Evolutionary conservation across 2,888 invertebrate genomes (phyloP).

Genomic region (Ochropleura plecta): DNA sequence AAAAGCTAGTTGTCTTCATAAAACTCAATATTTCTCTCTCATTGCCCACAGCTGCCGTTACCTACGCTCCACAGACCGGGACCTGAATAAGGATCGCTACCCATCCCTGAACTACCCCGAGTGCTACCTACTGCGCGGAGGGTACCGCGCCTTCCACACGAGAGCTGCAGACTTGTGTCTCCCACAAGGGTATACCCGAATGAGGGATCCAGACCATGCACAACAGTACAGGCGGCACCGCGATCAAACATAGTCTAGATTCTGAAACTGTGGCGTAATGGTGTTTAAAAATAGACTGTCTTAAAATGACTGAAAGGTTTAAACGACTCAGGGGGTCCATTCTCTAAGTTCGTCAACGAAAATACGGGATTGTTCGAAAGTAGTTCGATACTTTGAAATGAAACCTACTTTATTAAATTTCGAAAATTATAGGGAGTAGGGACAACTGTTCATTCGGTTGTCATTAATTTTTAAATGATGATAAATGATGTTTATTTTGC

Average conservation of each 20-base stretch:
- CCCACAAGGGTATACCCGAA: constrained; percentile 94
- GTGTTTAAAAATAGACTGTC: too few species aligned
- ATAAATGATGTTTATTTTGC: too few species aligned
- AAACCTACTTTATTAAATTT: too few species aligned
- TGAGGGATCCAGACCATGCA: constrained; percentile 95
- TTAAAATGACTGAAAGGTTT: too few species aligned
- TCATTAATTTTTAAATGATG: too few species aligned
- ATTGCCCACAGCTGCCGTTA: constrained; percentile 92
- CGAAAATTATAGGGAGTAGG: too few species aligned
- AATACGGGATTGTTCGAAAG: too few species aligned
- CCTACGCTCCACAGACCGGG: constrained; percentile 95
- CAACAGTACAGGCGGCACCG: constrained; percentile 93
- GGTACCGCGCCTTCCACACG: constrained; percentile 92
- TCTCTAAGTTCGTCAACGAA: too few species aligned
- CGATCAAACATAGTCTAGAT: not conserved
- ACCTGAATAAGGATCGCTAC: constrained; percentile 94
- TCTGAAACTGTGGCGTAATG: too few species aligned
- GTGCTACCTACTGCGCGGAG: constrained; percentile 97
- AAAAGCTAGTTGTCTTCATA: not conserved
- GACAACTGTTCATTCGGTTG: too few species aligned
- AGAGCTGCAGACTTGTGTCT: constrained; percentile 92
- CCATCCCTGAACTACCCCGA: constrained; percentile 97
- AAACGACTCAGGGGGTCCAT: too few species aligned
- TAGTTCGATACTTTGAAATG: too few species aligned
- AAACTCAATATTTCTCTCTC: not conserved